Evolutionary conservation across 2,797 vertebrate genomes (phyloP), one percentile per base, ranked within the genome.

Genomic region (Neopelma chrysocephalum): DNA sequence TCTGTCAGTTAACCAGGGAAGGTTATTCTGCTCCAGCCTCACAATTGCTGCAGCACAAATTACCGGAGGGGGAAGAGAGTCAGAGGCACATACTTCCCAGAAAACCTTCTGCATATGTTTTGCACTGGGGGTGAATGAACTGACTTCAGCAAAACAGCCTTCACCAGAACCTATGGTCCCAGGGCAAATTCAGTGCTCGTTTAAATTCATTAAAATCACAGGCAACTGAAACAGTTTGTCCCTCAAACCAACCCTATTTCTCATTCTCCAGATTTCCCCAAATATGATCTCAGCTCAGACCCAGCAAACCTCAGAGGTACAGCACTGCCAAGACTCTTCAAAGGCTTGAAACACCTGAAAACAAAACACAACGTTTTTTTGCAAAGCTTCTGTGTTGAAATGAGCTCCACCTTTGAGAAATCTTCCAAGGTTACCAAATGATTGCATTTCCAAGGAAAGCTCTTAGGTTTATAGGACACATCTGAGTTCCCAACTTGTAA

Each of bases 1-100:
- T 93, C 54, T 29, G 64, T 68, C 93, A 87, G 82, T 94, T 97
- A 96, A 97, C 95, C 89, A 94, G 54, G 42, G 66, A 97, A 97
- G 80, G 82, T 96, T 91, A 95, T 87, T 96, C 61, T 96, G 77
- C 64, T 94, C 66, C 69, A 71, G 53, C 62, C 70, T 95, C 87
- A 82, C 95, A 95, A 96, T 92, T 90, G 95, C 66, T 90, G 40
- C 62, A 87, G 73, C 75, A 94, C 87, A 94, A 94, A 87, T 95
- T 96, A 97, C 40, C 12, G 3, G 56, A 64, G 57, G 26, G 66
- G 15, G 38, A 86, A 73, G n/a, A 38, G 71, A 72, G 23, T 34
- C 6, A 10, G 31, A 90, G 32, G 51, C 75, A 90, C 38, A 56
- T 36, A 90, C 76, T 77, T 96, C 50, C 60, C 66, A 80, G 78